Evolutionary conservation across 2,113 vertebrate genomes (phyloP).

Genomic region (Peromyscus maniculatus): DNA sequence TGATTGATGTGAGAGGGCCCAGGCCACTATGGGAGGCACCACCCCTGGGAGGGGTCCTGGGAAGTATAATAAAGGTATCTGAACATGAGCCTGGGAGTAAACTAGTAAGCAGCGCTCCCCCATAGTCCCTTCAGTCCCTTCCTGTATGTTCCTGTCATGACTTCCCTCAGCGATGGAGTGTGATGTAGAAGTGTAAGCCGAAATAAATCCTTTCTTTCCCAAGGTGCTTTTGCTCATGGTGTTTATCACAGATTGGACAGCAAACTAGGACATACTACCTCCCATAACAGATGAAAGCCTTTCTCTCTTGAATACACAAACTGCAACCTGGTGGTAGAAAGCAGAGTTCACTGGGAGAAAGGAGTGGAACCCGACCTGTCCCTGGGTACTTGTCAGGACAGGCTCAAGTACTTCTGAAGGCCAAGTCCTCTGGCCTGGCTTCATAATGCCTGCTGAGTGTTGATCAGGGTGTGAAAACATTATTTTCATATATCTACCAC

Average conservation of each 20-base stretch:
- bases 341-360: slow-evolving; percentile 16
- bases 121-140: neutral
- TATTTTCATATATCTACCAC: neutral
- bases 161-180: neutral
- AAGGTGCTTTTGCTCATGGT: neutral
- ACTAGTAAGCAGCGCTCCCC: neutral
- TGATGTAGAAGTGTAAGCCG: neutral
- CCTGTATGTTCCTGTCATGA: neutral
- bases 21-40: neutral
- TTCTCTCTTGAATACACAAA: neutral
- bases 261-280: neutral
- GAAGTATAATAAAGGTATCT: too few species aligned
- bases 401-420: neutral
- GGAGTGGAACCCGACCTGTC: neutral
- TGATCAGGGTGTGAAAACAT: neutral
- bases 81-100: neutral
- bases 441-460: neutral
- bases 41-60: neutral
- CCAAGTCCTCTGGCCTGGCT: neutral
- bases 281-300: slow-evolving; percentile 6
- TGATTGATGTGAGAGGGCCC: neutral
- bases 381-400: neutral
- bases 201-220: neutral
- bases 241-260: neutral
- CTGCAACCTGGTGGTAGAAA: slow-evolving; percentile 4